Evolutionary conservation across 2,888 invertebrate genomes (phyloP), one percentile per base, ranked within the genome.

Genomic region (Synergus laeviventris): DNA sequence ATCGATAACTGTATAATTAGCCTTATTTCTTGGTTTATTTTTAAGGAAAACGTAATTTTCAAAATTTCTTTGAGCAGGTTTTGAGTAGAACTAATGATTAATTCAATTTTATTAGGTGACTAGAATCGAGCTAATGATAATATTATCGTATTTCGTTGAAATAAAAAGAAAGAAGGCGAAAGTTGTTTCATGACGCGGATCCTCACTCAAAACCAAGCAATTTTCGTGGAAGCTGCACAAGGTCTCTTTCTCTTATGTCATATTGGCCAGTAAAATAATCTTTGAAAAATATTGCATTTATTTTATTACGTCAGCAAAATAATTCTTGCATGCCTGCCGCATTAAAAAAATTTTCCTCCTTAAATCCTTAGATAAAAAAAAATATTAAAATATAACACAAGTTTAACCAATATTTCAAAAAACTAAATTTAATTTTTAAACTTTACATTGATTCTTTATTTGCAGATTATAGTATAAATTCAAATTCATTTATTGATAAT

Each of bases 151-250:
- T 45, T 64, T 66, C 24, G 45, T 16, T 66, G 18, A 24, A 45
- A 45, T 14, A 45, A 24, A 45, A 66, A 66, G 66, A 66, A 45
- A 66, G 66, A 45, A 66, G 66, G 66, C 66, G 66, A 66, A 66
- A 66, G 66, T 66, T 66, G 66, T 66, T 66, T 16, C 18, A n/a
- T 38, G 62, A 62, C 62, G 42, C 24, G 66, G 66, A 66, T 66
- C 66, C 42, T 66, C 66, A 14, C 66, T 66, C 39, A 42, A 66
- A 66, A 66, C 14, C 45, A 66, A 24, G 66, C 14, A 66, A 66
- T 66, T 45, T 66, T 66, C 66, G 45, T 66, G 66, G 66, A 66
- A 66, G 66, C 66, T 66, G 66, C 66, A 66, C 66, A 66, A 66
- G 66, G 66, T 66, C 66, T 66, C 24, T 12, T n/a, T n/a, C 4